Conservation (phyloP, 2,888 invertebrate species). For the Volucella bombylans region DNA sequence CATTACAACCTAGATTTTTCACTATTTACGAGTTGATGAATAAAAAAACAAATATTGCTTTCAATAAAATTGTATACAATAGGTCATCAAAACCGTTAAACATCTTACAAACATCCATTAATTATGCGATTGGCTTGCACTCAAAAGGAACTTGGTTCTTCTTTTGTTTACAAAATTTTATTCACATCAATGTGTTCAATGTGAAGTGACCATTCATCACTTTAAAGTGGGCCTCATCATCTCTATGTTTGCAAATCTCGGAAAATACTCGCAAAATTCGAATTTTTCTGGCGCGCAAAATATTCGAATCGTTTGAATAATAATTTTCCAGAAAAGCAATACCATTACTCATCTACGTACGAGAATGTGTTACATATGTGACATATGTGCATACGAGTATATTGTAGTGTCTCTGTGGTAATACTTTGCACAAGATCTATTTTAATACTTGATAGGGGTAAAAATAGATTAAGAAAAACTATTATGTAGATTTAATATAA, state of each 20-base stretch:
- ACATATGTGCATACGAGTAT: too few relatives aligned
- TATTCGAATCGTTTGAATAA: slow-evolving; percentile 14
- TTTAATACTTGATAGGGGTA: slow-evolving; percentile 15
- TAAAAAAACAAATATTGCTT: too few relatives aligned
- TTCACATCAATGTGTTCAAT: slow-evolving; percentile 22
- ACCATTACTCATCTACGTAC: slow-evolving; percentile 3
- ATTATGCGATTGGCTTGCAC: slow-evolving; percentile 46
- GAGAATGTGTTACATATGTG: too few relatives aligned
- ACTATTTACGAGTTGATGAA: too few relatives aligned
- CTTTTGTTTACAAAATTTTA: slow-evolving; percentile 24
- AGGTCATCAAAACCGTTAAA: slow-evolving; percentile 5
- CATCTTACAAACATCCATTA: slow-evolving; percentile 12
- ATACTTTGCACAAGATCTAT: slow-evolving; percentile 24
- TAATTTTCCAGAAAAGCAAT: slow-evolving; percentile 33
- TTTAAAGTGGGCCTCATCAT: slow-evolving; percentile 3
- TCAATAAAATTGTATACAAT: not conserved
- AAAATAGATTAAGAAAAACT: slow-evolving; percentile 35
- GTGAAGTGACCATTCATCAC: slow-evolving; percentile 45
- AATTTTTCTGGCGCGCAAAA: slow-evolving; percentile 32
- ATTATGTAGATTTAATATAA: not conserved
- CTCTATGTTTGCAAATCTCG: not conserved
- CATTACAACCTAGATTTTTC: too few relatives aligned
- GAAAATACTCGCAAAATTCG: slow-evolving; percentile 2
- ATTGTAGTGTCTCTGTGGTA: slow-evolving; percentile 6
- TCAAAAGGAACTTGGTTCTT: slow-evolving; percentile 28